Conservation (phyloP, 2,888 invertebrate genomes). For the Linyphia triangularis region DNA sequence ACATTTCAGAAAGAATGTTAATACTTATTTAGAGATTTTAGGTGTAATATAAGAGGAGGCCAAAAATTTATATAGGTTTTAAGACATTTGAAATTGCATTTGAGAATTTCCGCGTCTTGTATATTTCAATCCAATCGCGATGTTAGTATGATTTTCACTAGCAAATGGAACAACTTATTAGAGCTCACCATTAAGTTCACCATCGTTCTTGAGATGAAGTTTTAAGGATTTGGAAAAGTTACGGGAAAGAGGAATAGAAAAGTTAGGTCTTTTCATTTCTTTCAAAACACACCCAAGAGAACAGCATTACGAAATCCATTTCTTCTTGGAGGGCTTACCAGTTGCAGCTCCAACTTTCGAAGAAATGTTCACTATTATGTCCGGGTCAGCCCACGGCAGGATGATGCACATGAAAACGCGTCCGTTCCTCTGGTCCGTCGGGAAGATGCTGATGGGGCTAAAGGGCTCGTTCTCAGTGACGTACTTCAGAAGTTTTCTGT, state of each 20-base stretch:
- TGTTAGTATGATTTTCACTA: background rate
- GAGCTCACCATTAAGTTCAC: background rate
- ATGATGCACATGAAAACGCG: conserved; percentile 94
- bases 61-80: background rate
- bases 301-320: conserved; percentile 59
- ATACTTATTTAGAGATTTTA: background rate
- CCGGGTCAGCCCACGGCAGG: conserved; percentile 89
- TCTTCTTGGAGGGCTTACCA: conserved; percentile 49
- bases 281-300: background rate
- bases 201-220: conserved; percentile 18
- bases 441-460: conserved; percentile 92
- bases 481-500: conserved; percentile 89
- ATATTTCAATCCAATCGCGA: background rate
- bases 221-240: conserved; percentile 28
- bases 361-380: conserved; percentile 78
- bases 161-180: conserved; percentile 67
- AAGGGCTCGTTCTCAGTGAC: conserved; percentile 89
- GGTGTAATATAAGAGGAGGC: background rate
- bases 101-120: background rate
- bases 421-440: conserved; percentile 88
- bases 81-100: background rate
- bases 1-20: background rate
- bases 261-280: background rate
- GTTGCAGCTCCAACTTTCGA: conserved; percentile 57
- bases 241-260: conserved; percentile 32